Base-by-base conservation (phyloP, 2,888 invertebrate genomes). In the Drosophila sordidula region DNA sequence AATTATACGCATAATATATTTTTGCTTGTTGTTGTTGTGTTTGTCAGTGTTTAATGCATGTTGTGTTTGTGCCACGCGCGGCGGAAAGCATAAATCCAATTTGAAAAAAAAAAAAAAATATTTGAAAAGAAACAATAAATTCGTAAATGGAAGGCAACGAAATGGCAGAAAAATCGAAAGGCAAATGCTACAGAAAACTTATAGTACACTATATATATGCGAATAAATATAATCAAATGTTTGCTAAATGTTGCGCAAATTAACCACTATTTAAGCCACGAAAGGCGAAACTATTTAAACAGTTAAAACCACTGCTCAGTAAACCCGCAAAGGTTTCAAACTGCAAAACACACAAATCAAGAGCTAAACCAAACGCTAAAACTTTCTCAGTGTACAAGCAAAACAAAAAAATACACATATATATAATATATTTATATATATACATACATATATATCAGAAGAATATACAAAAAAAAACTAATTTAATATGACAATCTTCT, bases 401-500 rank as follows among this genome's bases (percentile, higher is more conserved):
- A 41, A 26, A 25, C 32, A 39, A 14, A 34, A 55, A 50, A 46
- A 45, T 11, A 32, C 6, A 26, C 8, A 8, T 26, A 29, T 26
- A 32, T 32, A 4, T 4, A 12, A 32, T 12, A 32, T 32, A 32
- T 12, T 4, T 34, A 34, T 12, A 16, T 18, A 32, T 52, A 49
- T 9, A 18, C 2, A 2, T 18, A 2, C 2, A n/a, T n/a, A n/a
- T 18, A 39, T 25, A 42, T 54, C 42, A 41, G 41, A 11, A 47
- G 39, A 25, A 49, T 47, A 66, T 52, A 47, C n/a, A 47, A 65
- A 66, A 52, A 18, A 45, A 12, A 52, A 70, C 72, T 57, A 63
- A 61, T 68, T 69, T 73, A 71, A 75, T 74, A 73, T 76, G 84
- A 85, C 84, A 85, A 85, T 85, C 84, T 87, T 59, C 59, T 70